Evolutionary conservation across 2,888 invertebrate genomes (phyloP).

Genomic region (Hipparchia semele): DNA sequence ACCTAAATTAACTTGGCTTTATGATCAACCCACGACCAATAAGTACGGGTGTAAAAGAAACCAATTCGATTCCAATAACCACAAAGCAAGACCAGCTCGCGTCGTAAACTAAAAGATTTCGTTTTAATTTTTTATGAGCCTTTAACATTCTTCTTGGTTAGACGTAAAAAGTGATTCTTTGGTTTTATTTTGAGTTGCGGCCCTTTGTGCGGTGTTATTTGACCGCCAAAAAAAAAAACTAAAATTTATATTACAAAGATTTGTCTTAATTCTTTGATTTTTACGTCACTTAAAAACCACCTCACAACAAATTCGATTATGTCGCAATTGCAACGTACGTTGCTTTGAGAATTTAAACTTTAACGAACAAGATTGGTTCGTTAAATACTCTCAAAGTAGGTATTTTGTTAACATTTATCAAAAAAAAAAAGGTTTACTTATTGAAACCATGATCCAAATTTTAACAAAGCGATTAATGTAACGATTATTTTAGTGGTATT

Average conservation of each 20-base stretch:
- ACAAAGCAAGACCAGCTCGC: slow-evolving; percentile 11
- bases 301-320: no score
- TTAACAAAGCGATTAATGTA: no score
- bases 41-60: slow-evolving; percentile 14
- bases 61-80: slow-evolving; percentile 22
- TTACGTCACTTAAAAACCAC: background rate
- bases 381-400: no score
- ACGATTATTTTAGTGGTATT: no score
- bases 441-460: no score
- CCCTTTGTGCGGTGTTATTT: slow-evolving; percentile 47
- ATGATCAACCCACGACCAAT: slow-evolving; percentile 19
- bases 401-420: no score
- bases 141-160: slow-evolving; percentile 44
- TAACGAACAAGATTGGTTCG: no score
- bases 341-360: no score
- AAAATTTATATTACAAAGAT: slow-evolving; percentile 5
- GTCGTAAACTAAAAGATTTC: slow-evolving; percentile 38
- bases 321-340: no score
- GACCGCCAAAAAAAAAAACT: background rate
- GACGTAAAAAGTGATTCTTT: slow-evolving; percentile 46
- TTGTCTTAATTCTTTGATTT: background rate
- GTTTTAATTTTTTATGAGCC: slow-evolving; percentile 42
- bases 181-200: slow-evolving; percentile 55
- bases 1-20: slow-evolving; percentile 13
- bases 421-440: no score